Percentiles rank a stretch among this genome's conserved stretches.
phyloP scores from a whole-genome alignment of 2,888 invertebrate species.

The Pseudococcus longispinus region DNA sequence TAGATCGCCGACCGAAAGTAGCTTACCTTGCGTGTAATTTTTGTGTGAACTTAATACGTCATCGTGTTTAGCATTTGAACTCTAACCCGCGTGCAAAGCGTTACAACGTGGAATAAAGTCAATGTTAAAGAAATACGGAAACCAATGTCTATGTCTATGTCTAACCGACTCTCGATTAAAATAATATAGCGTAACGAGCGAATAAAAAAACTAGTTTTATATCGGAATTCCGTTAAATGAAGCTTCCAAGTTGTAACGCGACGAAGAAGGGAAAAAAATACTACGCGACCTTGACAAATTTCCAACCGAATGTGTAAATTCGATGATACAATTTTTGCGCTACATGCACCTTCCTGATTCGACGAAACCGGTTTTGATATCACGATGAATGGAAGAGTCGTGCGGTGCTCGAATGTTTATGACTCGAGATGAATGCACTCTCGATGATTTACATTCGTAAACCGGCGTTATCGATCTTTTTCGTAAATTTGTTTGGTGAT shows the following conservation, averaged over 20 bases:
- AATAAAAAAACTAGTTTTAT: neutral
- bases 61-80: slow-evolving; percentile 11
- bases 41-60: neutral
- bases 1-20: neutral
- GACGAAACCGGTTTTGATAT: neutral
- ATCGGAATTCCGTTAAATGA: slow-evolving; percentile 12
- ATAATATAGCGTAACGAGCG: neutral
- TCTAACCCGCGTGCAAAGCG: neutral
- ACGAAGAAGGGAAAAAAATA: neutral
- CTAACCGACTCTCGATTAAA: neutral
- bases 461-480: too few relatives aligned
- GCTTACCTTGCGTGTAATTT: slow-evolving; percentile 17
- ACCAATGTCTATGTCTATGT: neutral
- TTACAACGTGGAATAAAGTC: neutral
- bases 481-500: neutral
- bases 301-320: slow-evolving; percentile 21
- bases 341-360: slow-evolving; percentile 14
- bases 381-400: slow-evolving; percentile 2
- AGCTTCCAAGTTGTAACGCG: neutral
- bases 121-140: slow-evolving; percentile 4
- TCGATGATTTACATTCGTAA: neutral
- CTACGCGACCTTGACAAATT: slow-evolving; percentile 17
- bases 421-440: neutral
- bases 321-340: slow-evolving; percentile 39
- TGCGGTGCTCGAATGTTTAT: neutral